These are phyloP conservation scores for Helostoma temminkii DNA, from an alignment of 2,797 vertebrate species.

Conservation along the genomic window DNA sequence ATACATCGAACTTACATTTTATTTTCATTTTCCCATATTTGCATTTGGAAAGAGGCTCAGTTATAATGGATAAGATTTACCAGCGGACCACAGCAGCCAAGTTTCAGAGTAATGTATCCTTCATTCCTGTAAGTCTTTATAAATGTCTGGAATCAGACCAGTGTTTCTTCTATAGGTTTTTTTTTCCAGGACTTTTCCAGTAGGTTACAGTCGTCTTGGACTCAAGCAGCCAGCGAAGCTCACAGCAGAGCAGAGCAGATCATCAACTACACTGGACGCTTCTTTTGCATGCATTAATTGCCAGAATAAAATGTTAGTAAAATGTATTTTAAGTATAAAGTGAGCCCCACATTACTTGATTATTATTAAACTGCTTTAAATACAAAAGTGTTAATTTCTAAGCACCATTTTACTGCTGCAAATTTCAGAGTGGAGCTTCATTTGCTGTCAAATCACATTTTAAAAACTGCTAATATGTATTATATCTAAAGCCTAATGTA, in stretches of 20 bases:
- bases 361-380: too few relatives aligned
- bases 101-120: slow-evolving; percentile 59
- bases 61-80: slow-evolving; percentile 28
- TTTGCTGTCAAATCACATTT: background rate
- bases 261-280: too few relatives aligned
- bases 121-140: slow-evolving; percentile 55
- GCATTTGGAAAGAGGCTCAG: slow-evolving; percentile 27
- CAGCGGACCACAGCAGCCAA: slow-evolving; percentile 29
- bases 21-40: background rate
- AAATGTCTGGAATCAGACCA: slow-evolving; percentile 55
- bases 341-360: too few relatives aligned
- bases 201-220: slow-evolving; percentile 20
- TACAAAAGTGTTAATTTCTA: too few relatives aligned
- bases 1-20: slow-evolving; percentile 7
- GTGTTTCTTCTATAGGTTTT: slow-evolving; percentile 29
- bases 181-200: slow-evolving; percentile 32
- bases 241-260: slow-evolving; percentile 17
- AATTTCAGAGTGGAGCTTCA: background rate
- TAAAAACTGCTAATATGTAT: background rate
- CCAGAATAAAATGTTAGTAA: background rate
- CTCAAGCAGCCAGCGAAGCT: slow-evolving; percentile 18
- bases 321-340: background rate
- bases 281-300: background rate
- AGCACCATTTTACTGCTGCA: background rate
- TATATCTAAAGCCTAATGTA: too few relatives aligned